Conservation (phyloP, 1,140 invertebrate species). For the Holotrichia oblita region DNA sequence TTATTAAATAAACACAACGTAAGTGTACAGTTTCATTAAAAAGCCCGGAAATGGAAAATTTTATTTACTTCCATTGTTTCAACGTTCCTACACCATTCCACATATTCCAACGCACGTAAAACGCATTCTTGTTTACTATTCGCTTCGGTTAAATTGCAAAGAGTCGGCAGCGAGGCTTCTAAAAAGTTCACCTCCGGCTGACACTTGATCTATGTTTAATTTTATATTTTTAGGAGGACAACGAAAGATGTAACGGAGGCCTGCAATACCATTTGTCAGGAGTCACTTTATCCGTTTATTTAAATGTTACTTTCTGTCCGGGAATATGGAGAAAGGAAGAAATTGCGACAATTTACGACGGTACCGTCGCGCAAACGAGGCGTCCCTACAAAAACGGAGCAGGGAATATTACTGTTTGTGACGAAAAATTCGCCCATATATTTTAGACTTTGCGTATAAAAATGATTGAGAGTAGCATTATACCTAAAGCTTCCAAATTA, state of each 20-base stretch:
- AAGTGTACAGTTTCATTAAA: background rate
- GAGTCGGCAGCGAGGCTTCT: background rate
- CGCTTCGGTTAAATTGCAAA: background rate
- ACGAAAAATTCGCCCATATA: slow-evolving; percentile 3
- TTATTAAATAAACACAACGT: background rate
- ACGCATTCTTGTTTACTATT: background rate
- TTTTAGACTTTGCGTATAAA: slow-evolving; percentile 23
- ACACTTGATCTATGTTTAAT: slow-evolving; percentile 32
- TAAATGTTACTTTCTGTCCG: slow-evolving; percentile 25
- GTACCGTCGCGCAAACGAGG: background rate
- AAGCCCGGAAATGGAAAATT: too few relatives aligned
- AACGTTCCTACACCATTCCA: too few relatives aligned
- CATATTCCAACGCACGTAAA: background rate
- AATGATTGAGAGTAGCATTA: background rate
- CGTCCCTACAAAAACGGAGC: background rate
- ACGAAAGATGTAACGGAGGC: slow-evolving; percentile 8
- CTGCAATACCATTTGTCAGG: slow-evolving; percentile 2
- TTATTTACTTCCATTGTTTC: too few relatives aligned
- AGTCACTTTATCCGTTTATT: slow-evolving; percentile 21
- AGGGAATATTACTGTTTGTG: background rate
- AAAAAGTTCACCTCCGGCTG: slow-evolving; percentile 9
- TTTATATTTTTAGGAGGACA: background rate
- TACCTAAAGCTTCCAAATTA: background rate
- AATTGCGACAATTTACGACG: slow-evolving; percentile 29
- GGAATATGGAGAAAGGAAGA: slow-evolving; percentile 24